Conservation (phyloP, 2,113 vertebrate species). For the Triplophysa dalaica region DNA sequence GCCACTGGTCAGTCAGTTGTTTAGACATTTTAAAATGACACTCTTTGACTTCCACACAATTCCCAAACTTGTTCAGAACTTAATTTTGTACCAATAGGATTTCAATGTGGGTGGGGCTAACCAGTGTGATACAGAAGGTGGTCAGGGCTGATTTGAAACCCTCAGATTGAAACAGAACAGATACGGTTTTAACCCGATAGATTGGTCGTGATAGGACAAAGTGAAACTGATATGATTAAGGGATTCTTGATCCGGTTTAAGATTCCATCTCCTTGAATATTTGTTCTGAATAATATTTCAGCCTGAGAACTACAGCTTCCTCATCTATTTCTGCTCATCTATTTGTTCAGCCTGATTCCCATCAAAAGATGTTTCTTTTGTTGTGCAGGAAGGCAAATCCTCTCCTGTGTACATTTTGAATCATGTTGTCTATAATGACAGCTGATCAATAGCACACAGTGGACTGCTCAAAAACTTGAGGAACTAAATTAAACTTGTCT, state of each 20-base stretch:
- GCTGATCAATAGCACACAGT: background rate
- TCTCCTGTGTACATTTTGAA: background rate
- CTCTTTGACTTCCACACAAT: too few relatives aligned
- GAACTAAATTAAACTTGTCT: background rate
- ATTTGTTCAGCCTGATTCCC: background rate
- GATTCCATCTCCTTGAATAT: background rate
- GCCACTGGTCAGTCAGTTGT: too few relatives aligned
- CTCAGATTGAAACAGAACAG: slow-evolving; percentile 1
- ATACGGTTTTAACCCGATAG: background rate
- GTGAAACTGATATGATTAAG: background rate
- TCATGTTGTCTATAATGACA: background rate
- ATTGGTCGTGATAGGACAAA: background rate
- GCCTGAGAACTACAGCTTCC: background rate
- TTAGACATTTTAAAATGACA: too few relatives aligned
- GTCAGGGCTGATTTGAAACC: background rate
- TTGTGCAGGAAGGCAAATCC: background rate
- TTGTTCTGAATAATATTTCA: background rate
- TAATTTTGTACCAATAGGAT: too few relatives aligned
- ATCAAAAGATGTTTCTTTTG: background rate
- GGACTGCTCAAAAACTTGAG: background rate
- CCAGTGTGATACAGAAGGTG: background rate
- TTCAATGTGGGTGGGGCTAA: background rate
- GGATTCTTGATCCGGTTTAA: slow-evolving; percentile 1
- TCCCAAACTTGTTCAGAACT: too few relatives aligned
- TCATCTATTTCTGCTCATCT: background rate